Base-by-base conservation (phyloP, 2,888 invertebrate genomes). In the Limulus polyphemus region DNA sequence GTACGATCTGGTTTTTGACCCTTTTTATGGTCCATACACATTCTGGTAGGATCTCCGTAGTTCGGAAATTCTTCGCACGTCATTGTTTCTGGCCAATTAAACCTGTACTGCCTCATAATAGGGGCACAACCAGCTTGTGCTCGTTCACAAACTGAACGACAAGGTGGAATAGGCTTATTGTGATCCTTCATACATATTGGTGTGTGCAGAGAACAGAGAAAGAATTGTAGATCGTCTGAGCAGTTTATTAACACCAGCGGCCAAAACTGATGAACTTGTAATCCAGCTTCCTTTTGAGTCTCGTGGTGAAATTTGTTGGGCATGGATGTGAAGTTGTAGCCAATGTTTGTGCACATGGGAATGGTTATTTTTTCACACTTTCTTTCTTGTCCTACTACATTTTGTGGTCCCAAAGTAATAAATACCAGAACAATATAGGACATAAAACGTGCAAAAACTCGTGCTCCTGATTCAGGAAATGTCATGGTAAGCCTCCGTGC, bases 211-310 rank as follows among this genome's bases (percentile, higher is more conserved):
- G 94, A 93, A 79, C 99, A 99, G 56, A 99, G 82, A 82, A 99
- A 98, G 81, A 99, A 97, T 76, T 89, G 88, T 58, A 99, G 80
- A 76, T 98, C 97, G 0, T 88, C 84, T 0, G 95, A 97, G 75
- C 99, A 99, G 73, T 92, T 89, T 74, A 98, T 97, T 79, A 97
- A 93, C 5, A 99, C 97, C 62, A 99, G 81, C 0, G 98, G 98
- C 90, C 92, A 97, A 78, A 97, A 99, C 77, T 99, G 97, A 77
- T 98, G 95, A 52, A 93, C 94, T 71, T 81, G 79, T 56, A 98
- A 79, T 0, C 97, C 98, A 3, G 98, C 98, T 78, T 99, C 98
- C 68, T 98, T 95, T 70, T 98, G 98, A 49, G 88, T 90, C 76
- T 95, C 94, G 77, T 98, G 68, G 52, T 68, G 67, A 59, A 70